Evolutionary conservation across 2,888 invertebrate species (phyloP).

Genomic region (Acleris holmiana): DNA sequence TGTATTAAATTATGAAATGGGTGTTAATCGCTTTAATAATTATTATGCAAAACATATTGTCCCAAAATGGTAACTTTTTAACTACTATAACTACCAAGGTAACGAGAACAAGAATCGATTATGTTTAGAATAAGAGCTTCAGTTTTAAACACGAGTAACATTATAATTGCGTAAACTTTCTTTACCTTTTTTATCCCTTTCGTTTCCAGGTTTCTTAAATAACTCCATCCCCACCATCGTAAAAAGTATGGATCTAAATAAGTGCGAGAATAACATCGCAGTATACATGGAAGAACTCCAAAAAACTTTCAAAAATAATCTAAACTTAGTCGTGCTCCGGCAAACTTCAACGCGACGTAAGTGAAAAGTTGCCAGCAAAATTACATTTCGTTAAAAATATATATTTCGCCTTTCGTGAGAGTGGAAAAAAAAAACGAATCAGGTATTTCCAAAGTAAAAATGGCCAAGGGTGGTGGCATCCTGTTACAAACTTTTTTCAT

Average conservation of each 20-base stretch:
- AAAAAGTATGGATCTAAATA: conserved; percentile 37
- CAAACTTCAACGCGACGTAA: conserved; percentile 62
- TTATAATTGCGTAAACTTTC: too few species aligned
- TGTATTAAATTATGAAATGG: too few species aligned
- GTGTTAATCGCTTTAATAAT: too few species aligned
- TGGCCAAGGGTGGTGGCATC: conserved; percentile 34
- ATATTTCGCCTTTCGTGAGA: conserved; percentile 53
- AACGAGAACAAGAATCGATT: too few species aligned
- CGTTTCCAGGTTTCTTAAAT: too few species aligned
- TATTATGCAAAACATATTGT: too few species aligned
- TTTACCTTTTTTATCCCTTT: too few species aligned
- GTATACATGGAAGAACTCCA: conserved; percentile 69
- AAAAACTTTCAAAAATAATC: conserved; percentile 60
- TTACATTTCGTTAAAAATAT: conserved; percentile 56
- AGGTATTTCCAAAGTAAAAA: conserved; percentile 48
- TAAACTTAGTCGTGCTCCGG: conserved; percentile 51
- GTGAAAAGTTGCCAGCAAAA: conserved; percentile 75
- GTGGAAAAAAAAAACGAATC: conserved; percentile 71
- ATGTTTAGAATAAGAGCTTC: too few species aligned
- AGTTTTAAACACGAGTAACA: too few species aligned
- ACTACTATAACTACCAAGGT: too few species aligned
- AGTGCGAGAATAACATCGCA: conserved; percentile 44
- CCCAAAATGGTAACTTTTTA: too few species aligned
- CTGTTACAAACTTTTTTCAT: conserved; percentile 65
- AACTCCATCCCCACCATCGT: not conserved